Base-by-base conservation (phyloP, 2,888 invertebrate species). In the Caenorhabditis uteleia region DNA sequence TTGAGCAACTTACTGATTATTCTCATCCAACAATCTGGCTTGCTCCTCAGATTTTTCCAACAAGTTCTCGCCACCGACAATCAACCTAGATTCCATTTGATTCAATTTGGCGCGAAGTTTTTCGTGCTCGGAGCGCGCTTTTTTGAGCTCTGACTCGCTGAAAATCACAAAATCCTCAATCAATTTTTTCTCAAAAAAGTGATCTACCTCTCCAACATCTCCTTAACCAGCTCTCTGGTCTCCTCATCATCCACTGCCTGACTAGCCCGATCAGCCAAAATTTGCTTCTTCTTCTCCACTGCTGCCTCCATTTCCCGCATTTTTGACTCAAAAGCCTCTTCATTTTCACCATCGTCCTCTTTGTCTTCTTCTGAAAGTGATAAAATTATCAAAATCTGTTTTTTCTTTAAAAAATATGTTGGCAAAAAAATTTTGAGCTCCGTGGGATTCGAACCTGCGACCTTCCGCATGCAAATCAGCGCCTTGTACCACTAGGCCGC, bases 31-130 rank as follows among this genome's bases (percentile, higher is more conserved):
- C 3, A 72, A 43, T 53, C 59, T 62, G 7, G 72, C 74, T 46
- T 76, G 74, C 43, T 68, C 57, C 50, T 77, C 76, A 0, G 95
- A 95, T 84, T 95, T 95, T 84, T 97, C 97, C 67, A 98, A 87
- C 7, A 98, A 88, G 86, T 98, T 98, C 86, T 95, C 97, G 0
- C 98, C 98, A 0, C 98, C 98, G 0, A 97, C 92, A 21, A 98
- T 88, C 53, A 98, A 93, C 85, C 95, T 95, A 72, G 92, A 92
- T 84, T 97, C 94, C 46, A 98, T 88, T 7, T 91, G 90, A 67
- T 90, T 88, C 55, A 98, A 88, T 83, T 95, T 94, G 60, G 91
- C 90, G 58, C 90, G 88, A 5, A 95, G 84, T 47, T 90, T 89
- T 67, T 90, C 90, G 83, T 93, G 93, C 82, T 93, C 93, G 48